Evolutionary conservation across 1,140 invertebrate genomes (phyloP).

Genomic region (Apis mellifera): Amel_HAv3.1 CM009931.2:12074001-12074500

Average conservation of each 20-base stretch:
- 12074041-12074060: conserved; percentile 65
- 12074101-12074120: not conserved
- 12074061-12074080: conserved; percentile 70
- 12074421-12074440: conserved; percentile 39
- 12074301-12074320: conserved; percentile 63
- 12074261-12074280: conserved; percentile 28
- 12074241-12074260: conserved; percentile 12
- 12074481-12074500: conserved; percentile 1
- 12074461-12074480: not conserved
- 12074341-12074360: conserved; percentile 23
- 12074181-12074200: conserved; percentile 43
- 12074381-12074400: conserved; percentile 37
- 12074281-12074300: conserved; percentile 24
- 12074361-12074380: conserved; percentile 63
- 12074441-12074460: conserved; percentile 36
- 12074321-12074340: conserved; percentile 21
- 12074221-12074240: conserved; percentile 35
- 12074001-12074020: conserved; percentile 63
- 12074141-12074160: not conserved
- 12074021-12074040: conserved; percentile 66
- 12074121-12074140: too few species aligned
- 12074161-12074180: conserved; percentile 8
- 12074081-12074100: conserved; percentile 41
- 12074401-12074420: conserved; percentile 13
- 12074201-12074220: conserved; percentile 25